phyloP scores from a whole-genome alignment of 2,113 vertebrate species.

The Salminus brasiliensis region DNA sequence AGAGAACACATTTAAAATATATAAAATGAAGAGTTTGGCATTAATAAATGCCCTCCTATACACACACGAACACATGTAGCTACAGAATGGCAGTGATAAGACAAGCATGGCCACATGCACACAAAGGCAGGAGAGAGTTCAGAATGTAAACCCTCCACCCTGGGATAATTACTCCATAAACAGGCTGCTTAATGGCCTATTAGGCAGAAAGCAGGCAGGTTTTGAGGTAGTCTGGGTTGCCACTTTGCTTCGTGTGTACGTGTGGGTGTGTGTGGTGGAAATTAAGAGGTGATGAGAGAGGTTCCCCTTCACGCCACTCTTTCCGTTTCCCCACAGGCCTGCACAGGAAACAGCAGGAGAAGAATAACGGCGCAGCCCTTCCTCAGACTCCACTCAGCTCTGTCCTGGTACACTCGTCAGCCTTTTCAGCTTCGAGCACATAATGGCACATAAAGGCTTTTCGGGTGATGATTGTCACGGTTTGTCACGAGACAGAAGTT shows the following conservation, averaged over 20 bases:
- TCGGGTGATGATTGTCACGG: neutral
- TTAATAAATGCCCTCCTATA: too few relatives aligned
- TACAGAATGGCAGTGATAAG: too few relatives aligned
- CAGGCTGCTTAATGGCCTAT: slow-evolving; percentile 58
- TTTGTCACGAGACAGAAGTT: too few relatives aligned
- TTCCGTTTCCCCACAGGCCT: neutral
- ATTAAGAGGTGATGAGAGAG: neutral
- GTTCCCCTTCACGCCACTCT: neutral
- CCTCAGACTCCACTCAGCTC: neutral
- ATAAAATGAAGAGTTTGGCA: too few relatives aligned
- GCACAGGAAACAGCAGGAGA: slow-evolving; percentile 23
- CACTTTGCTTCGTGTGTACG: neutral
- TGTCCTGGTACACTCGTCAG: neutral
- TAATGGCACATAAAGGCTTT: too few relatives aligned
- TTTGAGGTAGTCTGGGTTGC: neutral
- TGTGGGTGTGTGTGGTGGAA: slow-evolving; percentile 30
- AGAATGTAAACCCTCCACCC: slow-evolving; percentile 35
- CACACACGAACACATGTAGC: slow-evolving; percentile 3
- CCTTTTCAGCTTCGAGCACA: neutral
- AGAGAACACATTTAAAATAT: too few relatives aligned
- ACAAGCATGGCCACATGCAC: neutral
- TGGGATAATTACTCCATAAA: slow-evolving; percentile 63
- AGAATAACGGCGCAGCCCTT: neutral
- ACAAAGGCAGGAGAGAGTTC: neutral
- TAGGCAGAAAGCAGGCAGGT: slow-evolving; percentile 28